Percentiles rank a stretch among this genome's conserved stretches.
Evolutionary conservation across 2,113 vertebrate genomes (phyloP).

Genomic region (Corydoras maculifer): DNA sequence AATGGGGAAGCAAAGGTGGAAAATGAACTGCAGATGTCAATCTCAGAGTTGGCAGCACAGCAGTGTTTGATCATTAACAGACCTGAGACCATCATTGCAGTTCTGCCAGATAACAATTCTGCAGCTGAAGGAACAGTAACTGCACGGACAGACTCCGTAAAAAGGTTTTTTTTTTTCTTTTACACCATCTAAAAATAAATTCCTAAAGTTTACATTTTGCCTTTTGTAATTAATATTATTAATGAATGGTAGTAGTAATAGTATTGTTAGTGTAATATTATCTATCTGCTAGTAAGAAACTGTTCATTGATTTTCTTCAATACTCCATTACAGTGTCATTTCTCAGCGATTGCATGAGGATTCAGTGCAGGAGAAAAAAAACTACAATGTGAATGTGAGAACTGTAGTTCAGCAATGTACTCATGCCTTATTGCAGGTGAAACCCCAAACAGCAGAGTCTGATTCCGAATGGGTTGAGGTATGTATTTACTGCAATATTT

Average conservation of each 20-base stretch:
- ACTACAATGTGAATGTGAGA: slow-evolving; percentile 50
- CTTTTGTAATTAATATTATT: no score
- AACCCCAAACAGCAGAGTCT: slow-evolving; percentile 54
- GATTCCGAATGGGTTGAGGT: slow-evolving; percentile 78
- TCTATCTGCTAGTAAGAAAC: no score
- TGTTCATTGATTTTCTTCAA: no score
- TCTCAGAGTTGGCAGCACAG: slow-evolving; percentile 4
- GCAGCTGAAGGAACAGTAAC: not conserved
- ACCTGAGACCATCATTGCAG: not conserved
- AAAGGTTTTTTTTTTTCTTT: not conserved
- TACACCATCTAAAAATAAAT: no score
- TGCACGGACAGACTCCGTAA: not conserved
- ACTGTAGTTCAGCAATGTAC: slow-evolving; percentile 74
- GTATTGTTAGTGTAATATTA: no score
- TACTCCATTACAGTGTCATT: not conserved
- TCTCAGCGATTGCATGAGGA: not conserved
- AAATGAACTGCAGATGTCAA: slow-evolving; percentile 14
- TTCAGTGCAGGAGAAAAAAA: not conserved
- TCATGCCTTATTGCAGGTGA: slow-evolving; percentile 68
- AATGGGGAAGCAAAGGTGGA: slow-evolving; percentile 6
- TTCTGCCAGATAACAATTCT: not conserved
- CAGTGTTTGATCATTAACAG: slow-evolving; percentile 18
- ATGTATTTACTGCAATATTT: slow-evolving; percentile 10
- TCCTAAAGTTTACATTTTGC: no score
- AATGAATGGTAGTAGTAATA: no score